Evolutionary conservation across 2,797 vertebrate species (phyloP), one percentile per base, ranked within the genome.

Genomic region (Emys orbicularis): DNA sequence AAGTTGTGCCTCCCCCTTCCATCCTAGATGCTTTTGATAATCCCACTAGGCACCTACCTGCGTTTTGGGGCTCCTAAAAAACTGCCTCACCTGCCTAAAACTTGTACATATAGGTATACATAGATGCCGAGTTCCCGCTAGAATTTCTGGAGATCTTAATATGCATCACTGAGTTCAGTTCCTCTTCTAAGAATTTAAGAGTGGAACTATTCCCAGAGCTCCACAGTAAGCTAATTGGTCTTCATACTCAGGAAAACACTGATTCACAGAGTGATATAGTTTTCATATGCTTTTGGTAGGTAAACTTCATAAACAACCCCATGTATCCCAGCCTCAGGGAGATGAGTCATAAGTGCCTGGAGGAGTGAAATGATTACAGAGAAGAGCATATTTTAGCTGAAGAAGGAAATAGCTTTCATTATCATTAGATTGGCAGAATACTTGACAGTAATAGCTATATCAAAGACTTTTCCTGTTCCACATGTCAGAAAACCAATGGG

Each of bases 341-440:
- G 87, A 52, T 97, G 97, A 97, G 94, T 97, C 96, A 93, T 72
- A 95, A 96, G 88, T 88, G 79, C 85, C 65, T 95, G 8, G 7
- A 96, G 91, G 87, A 96, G 94, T 94, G 86, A 95, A 97, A 94
- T 90, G 79, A 96, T 96, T 97, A 91, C 89, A 94, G 93, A 86
- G 88, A 97, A 97, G 95, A 96, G 89, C 74, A 61, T 95, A 95
- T 97, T 97, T 97, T 97, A 97, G 95, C 95, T 93, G 92, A 93
- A 87, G 94, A 79, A 97, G 95, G 95, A 97, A 97, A 96, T 96
- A 96, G 92, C 92, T 96, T 97, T 96, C 96, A 98, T 97, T 98
- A 97, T 96, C 95, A 96, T 97, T 93, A 97, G 92, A 96, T 5
- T 96, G 94, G 85, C 82, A 95, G 94, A 95, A 89, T 91, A 95